phyloP scores from a whole-genome alignment of 2,113 vertebrate species.

The Chamaetylas fuelleborni region DNA sequence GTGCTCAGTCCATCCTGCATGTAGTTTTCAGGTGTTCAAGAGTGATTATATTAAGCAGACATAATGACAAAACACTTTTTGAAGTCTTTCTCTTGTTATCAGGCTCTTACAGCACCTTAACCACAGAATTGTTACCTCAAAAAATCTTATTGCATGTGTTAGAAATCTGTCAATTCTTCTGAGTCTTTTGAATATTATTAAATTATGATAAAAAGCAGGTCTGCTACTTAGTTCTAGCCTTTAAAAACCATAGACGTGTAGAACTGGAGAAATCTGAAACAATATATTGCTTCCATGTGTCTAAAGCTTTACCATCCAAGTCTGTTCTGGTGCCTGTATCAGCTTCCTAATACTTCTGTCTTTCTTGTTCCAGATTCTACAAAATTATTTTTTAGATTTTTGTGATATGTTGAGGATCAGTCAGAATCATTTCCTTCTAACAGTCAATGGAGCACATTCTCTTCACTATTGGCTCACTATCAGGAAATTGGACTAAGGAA shows the following conservation, averaged over 20 bases:
- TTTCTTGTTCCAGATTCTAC: neutral
- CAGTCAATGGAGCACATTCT: neutral
- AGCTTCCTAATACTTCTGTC: neutral
- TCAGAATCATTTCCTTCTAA: neutral
- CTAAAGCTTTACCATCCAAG: neutral
- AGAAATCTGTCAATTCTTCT: neutral
- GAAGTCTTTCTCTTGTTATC: neutral
- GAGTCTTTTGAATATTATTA: neutral
- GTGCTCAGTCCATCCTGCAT: accelerated
- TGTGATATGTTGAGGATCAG: neutral
- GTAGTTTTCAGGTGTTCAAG: neutral
- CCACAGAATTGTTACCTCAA: neutral
- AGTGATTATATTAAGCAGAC: neutral
- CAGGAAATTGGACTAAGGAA: neutral
- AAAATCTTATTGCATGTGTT: neutral
- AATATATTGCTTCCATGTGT: neutral
- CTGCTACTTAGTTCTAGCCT: neutral
- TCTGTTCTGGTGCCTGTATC: neutral
- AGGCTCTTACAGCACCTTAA: neutral
- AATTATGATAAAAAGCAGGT: neutral
- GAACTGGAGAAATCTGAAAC: neutral
- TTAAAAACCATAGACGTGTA: neutral
- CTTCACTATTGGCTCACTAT: neutral
- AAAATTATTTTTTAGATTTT: neutral
- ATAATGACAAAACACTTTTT: neutral